phyloP scores from a whole-genome alignment of 2,888 invertebrate species.

The Parnassius apollo region DNA sequence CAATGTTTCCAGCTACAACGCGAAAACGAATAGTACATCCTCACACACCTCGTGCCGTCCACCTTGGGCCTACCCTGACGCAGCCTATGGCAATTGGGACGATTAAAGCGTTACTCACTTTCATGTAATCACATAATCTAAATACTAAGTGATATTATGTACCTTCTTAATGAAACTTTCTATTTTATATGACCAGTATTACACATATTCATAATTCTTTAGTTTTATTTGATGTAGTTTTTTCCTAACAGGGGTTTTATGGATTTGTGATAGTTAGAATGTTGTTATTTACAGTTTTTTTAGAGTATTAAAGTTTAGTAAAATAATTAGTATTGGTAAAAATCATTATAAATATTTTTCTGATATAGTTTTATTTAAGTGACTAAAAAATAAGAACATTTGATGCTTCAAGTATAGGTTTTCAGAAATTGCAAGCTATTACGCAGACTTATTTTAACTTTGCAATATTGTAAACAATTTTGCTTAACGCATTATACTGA shows the following conservation, averaged over 20 bases:
- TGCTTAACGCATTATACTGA: too few species aligned
- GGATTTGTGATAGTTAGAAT: background rate
- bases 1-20: slow-evolving; percentile 58
- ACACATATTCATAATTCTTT: too few species aligned
- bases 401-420: too few species aligned
- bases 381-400: too few species aligned
- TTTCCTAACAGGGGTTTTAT: too few species aligned
- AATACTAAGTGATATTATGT: slow-evolving; percentile 11
- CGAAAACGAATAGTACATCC: slow-evolving; percentile 60
- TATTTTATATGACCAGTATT: too few species aligned
- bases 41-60: slow-evolving; percentile 68
- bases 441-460: too few species aligned
- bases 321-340: background rate
- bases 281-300: background rate
- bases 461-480: too few species aligned
- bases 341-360: too few species aligned
- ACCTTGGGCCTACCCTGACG: slow-evolving; percentile 71
- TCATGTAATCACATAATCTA: slow-evolving; percentile 13
- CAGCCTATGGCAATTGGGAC: slow-evolving; percentile 58
- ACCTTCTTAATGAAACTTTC: background rate
- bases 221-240: too few species aligned
- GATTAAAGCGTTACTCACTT: slow-evolving; percentile 41
- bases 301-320: background rate
- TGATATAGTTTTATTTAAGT: too few species aligned
- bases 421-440: too few species aligned